Conservation (phyloP, 2,888 invertebrate species). For the Synergus gifuensis region DNA sequence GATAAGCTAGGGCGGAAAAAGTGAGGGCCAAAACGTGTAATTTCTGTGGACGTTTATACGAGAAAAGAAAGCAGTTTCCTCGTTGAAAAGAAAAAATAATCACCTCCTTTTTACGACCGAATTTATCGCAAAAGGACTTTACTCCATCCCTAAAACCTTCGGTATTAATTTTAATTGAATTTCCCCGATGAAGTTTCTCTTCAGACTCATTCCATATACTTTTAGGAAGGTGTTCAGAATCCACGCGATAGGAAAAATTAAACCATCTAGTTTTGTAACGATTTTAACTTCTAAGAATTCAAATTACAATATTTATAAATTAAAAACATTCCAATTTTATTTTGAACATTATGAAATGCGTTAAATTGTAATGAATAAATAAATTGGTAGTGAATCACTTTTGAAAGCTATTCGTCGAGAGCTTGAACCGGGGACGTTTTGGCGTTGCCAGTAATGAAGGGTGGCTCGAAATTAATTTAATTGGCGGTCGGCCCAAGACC, state of each 20-base stretch:
- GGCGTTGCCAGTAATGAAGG: slow-evolving; percentile 36
- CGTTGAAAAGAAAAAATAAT: slow-evolving; percentile 59
- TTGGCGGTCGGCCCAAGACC: slow-evolving; percentile 72
- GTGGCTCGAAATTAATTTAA: slow-evolving; percentile 72
- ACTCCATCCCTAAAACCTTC: slow-evolving; percentile 55
- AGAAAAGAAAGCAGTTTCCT: slow-evolving; percentile 46
- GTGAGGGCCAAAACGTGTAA: slow-evolving; percentile 12
- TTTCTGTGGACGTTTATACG: slow-evolving; percentile 13
- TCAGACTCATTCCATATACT: slow-evolving; percentile 10
- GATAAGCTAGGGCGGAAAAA: slow-evolving; percentile 5
- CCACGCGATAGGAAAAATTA: not conserved
- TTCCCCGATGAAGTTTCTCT: slow-evolving; percentile 73
- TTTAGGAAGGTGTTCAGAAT: not conserved
- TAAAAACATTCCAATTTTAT: too few species aligned
- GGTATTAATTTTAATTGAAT: slow-evolving; percentile 76
- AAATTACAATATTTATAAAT: not conserved
- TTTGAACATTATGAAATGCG: not conserved
- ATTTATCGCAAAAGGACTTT: slow-evolving; percentile 46
- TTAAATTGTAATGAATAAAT: slow-evolving; percentile 2
- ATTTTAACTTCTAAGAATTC: not conserved
- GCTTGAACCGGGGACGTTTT: slow-evolving; percentile 45
- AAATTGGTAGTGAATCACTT: not conserved
- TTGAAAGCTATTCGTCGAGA: slow-evolving; percentile 1
- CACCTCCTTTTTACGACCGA: slow-evolving; percentile 51
- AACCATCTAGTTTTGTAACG: not conserved